phyloP scores from a whole-genome alignment of 2,888 invertebrate genomes.

The Dione vanillae region DNA sequence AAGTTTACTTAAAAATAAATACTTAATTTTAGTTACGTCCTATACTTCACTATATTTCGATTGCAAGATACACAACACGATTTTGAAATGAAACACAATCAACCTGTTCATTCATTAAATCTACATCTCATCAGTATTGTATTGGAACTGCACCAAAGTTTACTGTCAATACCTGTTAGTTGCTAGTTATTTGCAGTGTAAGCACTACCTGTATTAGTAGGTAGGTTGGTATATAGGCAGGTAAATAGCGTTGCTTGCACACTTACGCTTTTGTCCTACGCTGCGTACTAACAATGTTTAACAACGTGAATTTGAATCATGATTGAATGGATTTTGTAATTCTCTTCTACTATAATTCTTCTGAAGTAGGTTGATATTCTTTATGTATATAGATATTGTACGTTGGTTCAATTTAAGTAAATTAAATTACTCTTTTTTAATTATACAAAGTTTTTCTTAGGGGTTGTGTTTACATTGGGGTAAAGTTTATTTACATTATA shows the following conservation, averaged over 20 bases:
- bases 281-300: conserved; percentile 13
- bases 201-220: not conserved
- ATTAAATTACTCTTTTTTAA: no score
- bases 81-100: not conserved
- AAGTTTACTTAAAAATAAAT: no score
- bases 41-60: not conserved
- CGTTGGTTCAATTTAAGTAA: no score
- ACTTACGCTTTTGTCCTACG: conserved; percentile 11
- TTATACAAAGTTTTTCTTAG: no score
- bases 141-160: conserved; percentile 1
- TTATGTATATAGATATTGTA: no score
- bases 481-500: no score
- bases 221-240: not conserved
- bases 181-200: not conserved
- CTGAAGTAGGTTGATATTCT: no score
- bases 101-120: conserved; percentile 19
- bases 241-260: not conserved
- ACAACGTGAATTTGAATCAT: not conserved
- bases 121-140: conserved; percentile 14
- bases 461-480: no score
- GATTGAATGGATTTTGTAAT: not conserved
- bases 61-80: not conserved
- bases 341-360: not conserved
- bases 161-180: conserved; percentile 8
- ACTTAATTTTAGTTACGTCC: no score